phyloP scores from a whole-genome alignment of 1,140 invertebrate species.

The Orchestia grillus region DNA sequence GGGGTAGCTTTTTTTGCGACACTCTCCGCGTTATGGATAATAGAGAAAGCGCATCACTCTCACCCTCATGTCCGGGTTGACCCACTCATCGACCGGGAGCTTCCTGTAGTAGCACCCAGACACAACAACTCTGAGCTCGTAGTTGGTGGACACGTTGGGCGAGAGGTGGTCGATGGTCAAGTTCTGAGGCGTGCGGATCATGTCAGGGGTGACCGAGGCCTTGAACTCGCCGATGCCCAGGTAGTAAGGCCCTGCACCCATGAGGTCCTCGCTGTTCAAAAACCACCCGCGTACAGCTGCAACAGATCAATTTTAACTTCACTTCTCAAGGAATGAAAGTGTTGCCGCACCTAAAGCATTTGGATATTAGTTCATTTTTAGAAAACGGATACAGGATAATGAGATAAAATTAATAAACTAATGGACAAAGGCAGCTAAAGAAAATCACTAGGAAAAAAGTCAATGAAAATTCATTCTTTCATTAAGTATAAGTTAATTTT shows the following conservation, averaged over 20 bases:
- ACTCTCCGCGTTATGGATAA: background rate
- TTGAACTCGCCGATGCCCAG: slow-evolving; percentile 63
- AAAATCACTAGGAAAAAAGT: too few relatives aligned
- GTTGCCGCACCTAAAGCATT: too few relatives aligned
- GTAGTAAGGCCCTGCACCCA: slow-evolving; percentile 62
- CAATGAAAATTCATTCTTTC: too few relatives aligned
- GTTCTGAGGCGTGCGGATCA: slow-evolving; percentile 61
- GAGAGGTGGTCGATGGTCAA: slow-evolving; percentile 58
- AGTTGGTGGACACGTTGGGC: slow-evolving; percentile 69
- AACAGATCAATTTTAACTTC: too few relatives aligned
- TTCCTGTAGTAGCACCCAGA: slow-evolving; percentile 70
- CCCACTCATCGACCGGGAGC: slow-evolving; percentile 69
- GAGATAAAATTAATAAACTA: background rate
- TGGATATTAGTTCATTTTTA: too few relatives aligned
- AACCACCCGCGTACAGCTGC: slow-evolving; percentile 55
- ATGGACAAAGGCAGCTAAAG: background rate
- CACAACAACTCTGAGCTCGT: slow-evolving; percentile 69
- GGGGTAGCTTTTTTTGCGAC: too few relatives aligned
- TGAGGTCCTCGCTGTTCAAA: slow-evolving; percentile 27
- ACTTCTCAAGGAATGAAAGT: too few relatives aligned
- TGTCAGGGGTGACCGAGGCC: background rate
- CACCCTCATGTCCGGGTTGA: slow-evolving; percentile 69
- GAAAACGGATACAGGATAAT: too few relatives aligned
- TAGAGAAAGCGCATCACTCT: slow-evolving; percentile 35
- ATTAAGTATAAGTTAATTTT: too few relatives aligned